A percentile compares a stretch with the other conserved stretches of the same genome.
These are phyloP conservation scores for Sapayoa aenigma DNA, from an alignment of 2,113 vertebrate genomes.

Conservation along the genomic window DNA sequence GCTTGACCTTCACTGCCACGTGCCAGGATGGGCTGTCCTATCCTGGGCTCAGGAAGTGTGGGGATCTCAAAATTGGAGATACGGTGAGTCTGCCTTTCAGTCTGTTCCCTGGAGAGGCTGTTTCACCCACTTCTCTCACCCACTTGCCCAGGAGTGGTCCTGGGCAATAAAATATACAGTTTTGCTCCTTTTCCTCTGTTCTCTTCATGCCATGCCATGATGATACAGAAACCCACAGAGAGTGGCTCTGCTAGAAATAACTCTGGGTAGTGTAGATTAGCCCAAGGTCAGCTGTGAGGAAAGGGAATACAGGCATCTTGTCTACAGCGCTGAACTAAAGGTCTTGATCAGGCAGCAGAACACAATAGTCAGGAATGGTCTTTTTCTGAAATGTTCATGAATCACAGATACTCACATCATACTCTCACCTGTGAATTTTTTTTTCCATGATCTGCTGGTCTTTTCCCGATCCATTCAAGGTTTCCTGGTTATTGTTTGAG, in stretches of 20 bases:
- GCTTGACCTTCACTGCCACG: conserved; percentile 89
- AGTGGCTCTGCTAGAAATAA: not conserved
- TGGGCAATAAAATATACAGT: not conserved
- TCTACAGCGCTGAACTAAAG: not conserved
- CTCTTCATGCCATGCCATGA: accelerated
- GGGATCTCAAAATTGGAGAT: conserved; percentile 93
- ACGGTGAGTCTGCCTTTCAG: conserved; percentile 80
- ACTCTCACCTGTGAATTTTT: not conserved
- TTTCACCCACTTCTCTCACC: not conserved
- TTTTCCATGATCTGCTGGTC: not conserved
- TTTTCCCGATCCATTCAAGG: not conserved
- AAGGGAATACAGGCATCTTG: not conserved
- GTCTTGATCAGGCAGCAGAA: not conserved
- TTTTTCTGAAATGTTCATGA: not conserved
- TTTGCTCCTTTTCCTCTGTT: not conserved
- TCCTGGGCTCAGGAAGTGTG: conserved; percentile 88
- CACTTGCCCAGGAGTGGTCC: accelerated
- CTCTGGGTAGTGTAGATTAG: not conserved
- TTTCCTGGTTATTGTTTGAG: not conserved
- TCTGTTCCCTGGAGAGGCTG: not conserved
- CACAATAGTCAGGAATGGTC: not conserved
- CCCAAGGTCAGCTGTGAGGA: not conserved
- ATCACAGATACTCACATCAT: not conserved
- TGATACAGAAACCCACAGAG: not conserved
- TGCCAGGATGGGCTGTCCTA: conserved; percentile 91